Evolutionary conservation across 2,888 invertebrate species (phyloP), one percentile per base, ranked within the genome.

Genomic region (Andrena fulva): DNA sequence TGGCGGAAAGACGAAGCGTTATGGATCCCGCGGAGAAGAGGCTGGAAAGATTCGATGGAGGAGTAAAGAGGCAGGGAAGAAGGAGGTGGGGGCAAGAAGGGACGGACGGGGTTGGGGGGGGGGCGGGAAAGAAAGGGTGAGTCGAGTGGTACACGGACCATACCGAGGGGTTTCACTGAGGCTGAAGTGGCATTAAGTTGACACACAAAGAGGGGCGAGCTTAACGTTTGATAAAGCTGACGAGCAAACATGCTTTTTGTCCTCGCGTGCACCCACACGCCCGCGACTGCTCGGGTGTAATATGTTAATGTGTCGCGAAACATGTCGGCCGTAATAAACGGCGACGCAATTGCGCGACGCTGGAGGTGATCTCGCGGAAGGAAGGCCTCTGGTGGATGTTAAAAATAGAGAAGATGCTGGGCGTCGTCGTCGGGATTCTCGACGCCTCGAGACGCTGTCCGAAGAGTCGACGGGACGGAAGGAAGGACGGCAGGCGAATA

Each of bases 101-200:
- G 68, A 12, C 2, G 2, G 10, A 6, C 31, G 16, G 54, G 27
- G 33, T 6, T 31, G 33, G 8, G 24, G 2, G 20, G 20, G 5
- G n/a, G 12, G 10, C 16, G 12, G 31, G 2, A 59, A 68, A 50
- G 70, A 71, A 35, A 77, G 64, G 63, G 60, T 48, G 64, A 77
- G 77, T 63, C 48, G 69, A 77, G 74, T 67, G 72, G 80, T 76
- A 66, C 63, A 66, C 69, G 74, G 81, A 87, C 84, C 80, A 73
- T 68, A 68, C 33, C 42, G 83, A 87, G 82, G 75, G 87, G 85
- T 85, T 89, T 80, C 87, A 48, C 84, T 70, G 82, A 76, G 85
- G 84, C 78, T 90, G 87, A 88, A 91, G 90, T 91, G 88, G 91
- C 86, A 91, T 91, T 91, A 91, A 91, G 91, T 91, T 91, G 91